These are phyloP conservation scores for Nomada ruficornis DNA, from an alignment of 2,888 invertebrate species.

Conservation along the genomic window DNA sequence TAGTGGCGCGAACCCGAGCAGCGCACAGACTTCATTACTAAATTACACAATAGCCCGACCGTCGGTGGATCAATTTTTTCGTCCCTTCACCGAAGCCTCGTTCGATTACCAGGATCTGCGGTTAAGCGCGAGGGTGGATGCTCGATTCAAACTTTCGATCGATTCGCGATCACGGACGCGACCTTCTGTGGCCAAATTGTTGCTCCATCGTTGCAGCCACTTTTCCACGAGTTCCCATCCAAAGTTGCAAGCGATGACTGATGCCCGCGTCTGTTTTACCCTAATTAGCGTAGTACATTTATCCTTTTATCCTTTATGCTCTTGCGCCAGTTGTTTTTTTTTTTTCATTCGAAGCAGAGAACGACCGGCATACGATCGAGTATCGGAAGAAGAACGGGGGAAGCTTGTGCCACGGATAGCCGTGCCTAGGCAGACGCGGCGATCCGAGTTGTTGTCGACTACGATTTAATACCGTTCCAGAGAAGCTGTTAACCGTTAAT, in stretches of 20 bases:
- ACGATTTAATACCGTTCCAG: constrained; percentile 45
- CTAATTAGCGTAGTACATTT: too few relatives aligned
- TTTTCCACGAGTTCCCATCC: not conserved
- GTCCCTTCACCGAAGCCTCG: constrained; percentile 38
- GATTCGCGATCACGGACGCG: not conserved
- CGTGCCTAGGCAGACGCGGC: too few relatives aligned
- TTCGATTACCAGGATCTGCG: constrained; percentile 52
- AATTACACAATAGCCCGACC: constrained; percentile 75
- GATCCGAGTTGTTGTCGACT: constrained; percentile 32
- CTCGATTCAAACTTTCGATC: not conserved
- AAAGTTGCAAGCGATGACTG: too few relatives aligned
- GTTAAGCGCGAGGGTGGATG: constrained; percentile 32
- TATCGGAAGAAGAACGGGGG: too few relatives aligned
- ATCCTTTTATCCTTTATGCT: too few relatives aligned
- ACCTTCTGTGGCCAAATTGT: not conserved
- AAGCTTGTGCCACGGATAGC: too few relatives aligned
- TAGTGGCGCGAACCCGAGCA: constrained; percentile 73
- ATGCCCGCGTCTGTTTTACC: too few relatives aligned
- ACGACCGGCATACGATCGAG: too few relatives aligned
- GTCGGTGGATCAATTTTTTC: constrained; percentile 68
- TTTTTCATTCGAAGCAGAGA: too few relatives aligned
- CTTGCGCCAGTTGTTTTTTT: too few relatives aligned
- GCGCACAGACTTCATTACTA: constrained; percentile 80
- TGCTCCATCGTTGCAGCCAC: too few relatives aligned
- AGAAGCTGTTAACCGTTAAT: constrained; percentile 50